Conservation (phyloP, 2,113 vertebrate genomes). For the Pseudopodoces humilis region DNA sequence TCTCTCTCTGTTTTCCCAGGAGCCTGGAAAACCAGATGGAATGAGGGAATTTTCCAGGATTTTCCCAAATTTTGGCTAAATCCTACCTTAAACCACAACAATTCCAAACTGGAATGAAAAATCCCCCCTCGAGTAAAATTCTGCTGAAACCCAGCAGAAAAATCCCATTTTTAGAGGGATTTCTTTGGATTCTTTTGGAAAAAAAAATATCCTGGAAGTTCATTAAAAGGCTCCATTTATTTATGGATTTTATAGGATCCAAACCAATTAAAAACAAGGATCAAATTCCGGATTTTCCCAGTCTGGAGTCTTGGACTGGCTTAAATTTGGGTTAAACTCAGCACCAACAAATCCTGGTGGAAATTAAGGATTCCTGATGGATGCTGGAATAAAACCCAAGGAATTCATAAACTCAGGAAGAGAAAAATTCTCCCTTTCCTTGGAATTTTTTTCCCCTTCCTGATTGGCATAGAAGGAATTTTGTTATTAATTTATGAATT, state of each 20-base stretch:
- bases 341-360: neutral
- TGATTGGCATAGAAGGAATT: rapidly evolving
- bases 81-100: neutral
- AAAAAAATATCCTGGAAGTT: neutral
- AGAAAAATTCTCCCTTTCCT: neutral
- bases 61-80: neutral
- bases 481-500: neutral
- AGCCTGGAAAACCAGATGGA: neutral
- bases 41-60: neutral
- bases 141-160: neutral
- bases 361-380: neutral
- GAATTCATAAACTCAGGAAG: neutral
- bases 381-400: neutral
- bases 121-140: neutral
- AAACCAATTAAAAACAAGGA: neutral
- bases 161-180: neutral
- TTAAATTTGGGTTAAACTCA: neutral
- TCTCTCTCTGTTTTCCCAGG: neutral
- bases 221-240: neutral
- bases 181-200: neutral
- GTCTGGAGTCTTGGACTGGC: neutral
- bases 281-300: neutral
- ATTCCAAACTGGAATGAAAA: neutral
- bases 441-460: neutral
- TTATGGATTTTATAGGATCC: rapidly evolving